Evolutionary conservation across 2,888 invertebrate species (phyloP).

Genomic region (Hydroisotoma schaefferi): DNA sequence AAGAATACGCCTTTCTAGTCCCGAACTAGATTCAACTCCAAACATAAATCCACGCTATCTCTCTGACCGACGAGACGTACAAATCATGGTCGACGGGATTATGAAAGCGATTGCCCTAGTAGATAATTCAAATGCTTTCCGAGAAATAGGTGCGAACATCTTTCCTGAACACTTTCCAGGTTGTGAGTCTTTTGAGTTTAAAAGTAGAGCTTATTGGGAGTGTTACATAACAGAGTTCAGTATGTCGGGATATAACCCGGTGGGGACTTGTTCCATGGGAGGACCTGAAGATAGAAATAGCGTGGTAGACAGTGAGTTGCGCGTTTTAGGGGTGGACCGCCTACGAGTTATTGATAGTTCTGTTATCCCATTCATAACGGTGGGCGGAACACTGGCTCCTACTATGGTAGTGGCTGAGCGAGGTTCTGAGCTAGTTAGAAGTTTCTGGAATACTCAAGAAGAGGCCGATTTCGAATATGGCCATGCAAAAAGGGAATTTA

Average conservation of each 20-base stretch:
- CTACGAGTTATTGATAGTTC: constrained; percentile 35
- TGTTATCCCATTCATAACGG: constrained; percentile 27
- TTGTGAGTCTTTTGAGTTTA: constrained; percentile 5
- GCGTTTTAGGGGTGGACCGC: constrained; percentile 24
- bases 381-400: constrained; percentile 18
- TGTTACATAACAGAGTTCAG: constrained; percentile 27
- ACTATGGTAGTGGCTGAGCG: constrained; percentile 34
- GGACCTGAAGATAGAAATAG: background rate
- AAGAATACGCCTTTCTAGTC: background rate
- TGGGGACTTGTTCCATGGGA: constrained; percentile 32
- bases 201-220: constrained; percentile 24
- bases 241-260: constrained; percentile 17
- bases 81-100: constrained; percentile 17
- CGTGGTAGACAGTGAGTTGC: constrained; percentile 31
- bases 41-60: constrained; percentile 7
- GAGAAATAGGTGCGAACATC: background rate
- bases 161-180: background rate
- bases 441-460: constrained; percentile 9
- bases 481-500: no score
- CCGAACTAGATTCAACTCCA: background rate
- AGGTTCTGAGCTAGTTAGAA: constrained; percentile 20
- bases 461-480: background rate
- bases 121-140: constrained; percentile 11
- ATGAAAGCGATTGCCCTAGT: background rate
- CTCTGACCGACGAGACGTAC: constrained; percentile 9